Evolutionary conservation across 1,140 invertebrate species (phyloP), one percentile per base, ranked within the genome.

Genomic region (Hylaeus volcanicus): DNA sequence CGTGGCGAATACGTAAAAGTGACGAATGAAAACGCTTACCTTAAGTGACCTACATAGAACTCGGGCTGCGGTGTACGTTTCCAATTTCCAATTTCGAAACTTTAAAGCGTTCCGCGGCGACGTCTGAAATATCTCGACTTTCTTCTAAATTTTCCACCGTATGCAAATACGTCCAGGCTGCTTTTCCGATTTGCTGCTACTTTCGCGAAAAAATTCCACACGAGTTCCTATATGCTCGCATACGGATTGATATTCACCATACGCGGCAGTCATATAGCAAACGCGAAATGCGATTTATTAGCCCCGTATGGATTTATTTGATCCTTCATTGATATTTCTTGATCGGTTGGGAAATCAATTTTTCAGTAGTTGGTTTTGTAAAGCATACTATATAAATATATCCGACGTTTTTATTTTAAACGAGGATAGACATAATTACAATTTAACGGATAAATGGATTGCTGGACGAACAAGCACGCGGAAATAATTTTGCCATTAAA

Each of bases 61-160:
- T 9, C 26, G 43, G 51, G 69, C 4, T 15, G 15, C 61, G 60
- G 73, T 74, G 73, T 80, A 56, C 72, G 64, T 80, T 80, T 80
- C 79, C 79, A 75, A 80, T 80, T 74, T 75, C 79, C 79, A 75
- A 79, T 79, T 74, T 79, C 70, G 53, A 80, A 80, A 74, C 73
- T 80, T 80, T 80, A 80, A 80, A 80, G 60, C 72, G 70, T 79
- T 65, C 61, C 71, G 37, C 6, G 71, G 60, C 73, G 53, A n/a
- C 56, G 56, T 55, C 60, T 61, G 71, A 69, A 72, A 79, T 83
- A 69, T 71, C 77, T 37, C 65, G 76, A 79, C 55, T 71, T 83
- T 69, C 60, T 64, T 74, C 58, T 77, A 71, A 80, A 68, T 75
- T 75, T 80, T 80, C 79, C 72, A 60, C 45, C 53, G 53, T 61